Evolutionary conservation across 2,797 vertebrate genomes (phyloP), one percentile per base, ranked within the genome.

Genomic region (Thalassophryne amazonica): DNA sequence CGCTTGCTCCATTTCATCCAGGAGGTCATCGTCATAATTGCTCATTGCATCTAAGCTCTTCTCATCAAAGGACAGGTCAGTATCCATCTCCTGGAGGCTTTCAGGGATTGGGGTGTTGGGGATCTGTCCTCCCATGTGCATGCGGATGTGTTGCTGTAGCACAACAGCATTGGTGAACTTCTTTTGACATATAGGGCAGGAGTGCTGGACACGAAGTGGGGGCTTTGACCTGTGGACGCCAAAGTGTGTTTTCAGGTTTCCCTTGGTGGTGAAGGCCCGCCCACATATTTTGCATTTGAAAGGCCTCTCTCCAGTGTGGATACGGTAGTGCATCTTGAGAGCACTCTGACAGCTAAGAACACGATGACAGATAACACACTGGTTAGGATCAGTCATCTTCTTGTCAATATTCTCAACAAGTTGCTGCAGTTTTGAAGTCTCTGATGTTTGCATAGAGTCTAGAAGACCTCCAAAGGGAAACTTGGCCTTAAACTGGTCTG

Each of bases 251-350:
- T 99, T 99, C 63, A 99, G 90, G 87, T 99, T 99, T 81, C 97
- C 97, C 84, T 99, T 99, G 11, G 97, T 99, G 85, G 97, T 99
- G 76, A 99, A 99, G 69, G 97, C 97, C 21, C 97, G 93, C 53
- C 97, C 97, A 55, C 97, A 99, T 86, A 99, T 94, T 90, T 99
- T 99, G 87, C 97, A 99, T 91, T 99, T 99, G 91, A 99, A 99
- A 57, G 97, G 97, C 80, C 97, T 92, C 85, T 99, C 97, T 4
- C 97, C 97, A 12, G 97, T 99, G 87, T 99, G 97, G 15, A 96
- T 99, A 62, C 97, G 91, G 75, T 99, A 99, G 87, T 99, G 97
- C 97, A 99, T 99, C 90, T 99, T 99, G 60, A 99, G 94, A 45
- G 97, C 97, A 8, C 97, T 99, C 92, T 99, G 97, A 85, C 97